phyloP scores from a whole-genome alignment of 2,797 vertebrate species.

The Pyrocephalus nanus region DNA sequence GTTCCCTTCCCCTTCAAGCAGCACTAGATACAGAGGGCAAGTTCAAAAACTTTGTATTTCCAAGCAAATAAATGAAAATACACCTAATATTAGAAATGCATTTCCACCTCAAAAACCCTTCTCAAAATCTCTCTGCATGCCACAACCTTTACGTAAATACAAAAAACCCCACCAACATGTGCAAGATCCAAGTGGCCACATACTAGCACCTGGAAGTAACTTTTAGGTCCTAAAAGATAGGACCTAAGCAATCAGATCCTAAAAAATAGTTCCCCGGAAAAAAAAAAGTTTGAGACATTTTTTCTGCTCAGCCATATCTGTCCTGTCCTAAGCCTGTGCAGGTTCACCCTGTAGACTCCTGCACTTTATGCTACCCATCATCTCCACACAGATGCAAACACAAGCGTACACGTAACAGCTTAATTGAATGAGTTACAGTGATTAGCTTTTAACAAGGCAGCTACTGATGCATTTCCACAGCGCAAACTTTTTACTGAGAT shows the following conservation, averaged over 20 bases:
- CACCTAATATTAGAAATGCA: neutral
- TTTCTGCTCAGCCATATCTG: neutral
- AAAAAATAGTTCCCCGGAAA: accelerated
- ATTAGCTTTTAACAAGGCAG: neutral
- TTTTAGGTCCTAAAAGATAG: neutral
- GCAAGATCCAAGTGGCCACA: neutral
- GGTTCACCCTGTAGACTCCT: accelerated
- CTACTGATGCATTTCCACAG: neutral
- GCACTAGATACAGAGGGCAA: neutral
- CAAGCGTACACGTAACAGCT: neutral
- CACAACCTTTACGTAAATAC: neutral
- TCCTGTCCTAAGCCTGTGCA: neutral
- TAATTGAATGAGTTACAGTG: neutral
- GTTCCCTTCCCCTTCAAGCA: neutral
- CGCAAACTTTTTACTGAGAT: neutral
- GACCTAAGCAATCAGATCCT: neutral
- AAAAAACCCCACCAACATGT: accelerated
- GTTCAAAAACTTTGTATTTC: neutral
- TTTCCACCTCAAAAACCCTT: neutral
- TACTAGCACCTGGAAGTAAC: neutral
- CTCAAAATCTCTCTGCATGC: neutral
- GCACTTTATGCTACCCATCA: neutral
- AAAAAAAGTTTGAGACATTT: neutral
- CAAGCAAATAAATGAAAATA: neutral
- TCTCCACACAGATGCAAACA: neutral